Evolutionary conservation across 2,113 vertebrate genomes (phyloP), one percentile per base, ranked within the genome.

Genomic region (Crotalus helleri): DNA sequence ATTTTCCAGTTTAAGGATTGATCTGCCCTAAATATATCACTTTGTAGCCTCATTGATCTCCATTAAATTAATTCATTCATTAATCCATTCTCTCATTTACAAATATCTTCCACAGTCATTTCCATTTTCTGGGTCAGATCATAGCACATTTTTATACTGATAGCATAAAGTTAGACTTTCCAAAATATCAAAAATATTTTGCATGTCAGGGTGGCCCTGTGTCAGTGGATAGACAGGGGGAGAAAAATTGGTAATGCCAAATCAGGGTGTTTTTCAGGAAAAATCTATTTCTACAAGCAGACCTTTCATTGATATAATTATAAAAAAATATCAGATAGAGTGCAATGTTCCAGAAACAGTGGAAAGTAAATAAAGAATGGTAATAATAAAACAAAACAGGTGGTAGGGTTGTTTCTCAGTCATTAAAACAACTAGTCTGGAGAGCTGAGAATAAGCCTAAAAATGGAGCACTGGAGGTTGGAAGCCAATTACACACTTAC

Each of bases 401-500:
- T 39, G 58, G 86, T 6, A 91, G 90, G 15, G 12, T 93, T 93
- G 23, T 58, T 91, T 49, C 88, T 81, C 69, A 88, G 33, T 10
- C 93, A 90, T 46, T 89, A 81, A 90, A 95, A 17, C 55, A 12
- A 55, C 92, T 7, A 86, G 93, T 87, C 29, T 90, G 91, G 95
- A 90, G 91, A 86, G 93, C 58, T 61, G 91, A 92, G 55, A 85
- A 69, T 58, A 92, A 87, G 59, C 64, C 89, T 49, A 39, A 9
- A 10, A 51, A 93, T 93, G 89, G 69, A 11, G 29, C 85, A 7
- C 89, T 93, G 49, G 51, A 87, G 89, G 51, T 93, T 94, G 93
- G 93, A 88, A 96, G 92, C 93, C 94, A 93, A 89, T 94, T 59
- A 93, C 92, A 58, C 91, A 91, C 85, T 91, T 92, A 39, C 39